Evolutionary conservation across 2,113 vertebrate genomes (phyloP).

Genomic region (Pelecanus crispus): DNA sequence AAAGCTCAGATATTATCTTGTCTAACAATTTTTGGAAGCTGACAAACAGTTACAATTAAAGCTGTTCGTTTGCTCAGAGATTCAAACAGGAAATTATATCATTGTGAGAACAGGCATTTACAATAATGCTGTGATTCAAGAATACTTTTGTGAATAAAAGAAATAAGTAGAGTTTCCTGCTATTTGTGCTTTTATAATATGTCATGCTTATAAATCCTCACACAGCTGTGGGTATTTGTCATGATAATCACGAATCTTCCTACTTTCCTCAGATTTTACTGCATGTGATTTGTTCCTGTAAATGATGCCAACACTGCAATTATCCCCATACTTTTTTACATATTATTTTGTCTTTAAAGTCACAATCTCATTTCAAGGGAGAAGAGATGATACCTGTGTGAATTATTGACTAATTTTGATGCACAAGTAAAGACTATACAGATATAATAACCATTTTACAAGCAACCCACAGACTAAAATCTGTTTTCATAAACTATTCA

Average conservation of each 20-base stretch:
- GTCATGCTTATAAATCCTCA: slow-evolving; percentile 17
- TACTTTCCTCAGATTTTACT: slow-evolving; percentile 21
- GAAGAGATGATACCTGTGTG: background rate
- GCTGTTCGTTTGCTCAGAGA: background rate
- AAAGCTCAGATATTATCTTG: background rate
- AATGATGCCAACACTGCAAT: background rate
- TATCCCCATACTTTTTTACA: background rate
- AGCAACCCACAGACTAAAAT: background rate
- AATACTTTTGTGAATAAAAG: slow-evolving; percentile 48
- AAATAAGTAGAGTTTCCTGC: slow-evolving; percentile 49
- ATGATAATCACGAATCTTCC: slow-evolving; percentile 32
- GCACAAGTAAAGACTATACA: background rate
- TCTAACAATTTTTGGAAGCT: slow-evolving; percentile 29
- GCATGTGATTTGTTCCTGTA: background rate
- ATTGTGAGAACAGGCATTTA: background rate
- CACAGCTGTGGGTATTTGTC: slow-evolving; percentile 54
- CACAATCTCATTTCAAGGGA: background rate
- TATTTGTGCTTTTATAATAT: slow-evolving; percentile 30
- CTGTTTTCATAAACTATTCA: background rate
- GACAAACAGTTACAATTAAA: slow-evolving; percentile 29
- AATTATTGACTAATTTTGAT: background rate
- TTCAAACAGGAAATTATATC: slow-evolving; percentile 33
- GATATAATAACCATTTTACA: background rate
- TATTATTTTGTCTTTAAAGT: background rate
- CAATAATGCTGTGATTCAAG: slow-evolving; percentile 30